Evolutionary conservation across 2,113 vertebrate species (phyloP).

Genomic region (Alligator sinensis): DNA sequence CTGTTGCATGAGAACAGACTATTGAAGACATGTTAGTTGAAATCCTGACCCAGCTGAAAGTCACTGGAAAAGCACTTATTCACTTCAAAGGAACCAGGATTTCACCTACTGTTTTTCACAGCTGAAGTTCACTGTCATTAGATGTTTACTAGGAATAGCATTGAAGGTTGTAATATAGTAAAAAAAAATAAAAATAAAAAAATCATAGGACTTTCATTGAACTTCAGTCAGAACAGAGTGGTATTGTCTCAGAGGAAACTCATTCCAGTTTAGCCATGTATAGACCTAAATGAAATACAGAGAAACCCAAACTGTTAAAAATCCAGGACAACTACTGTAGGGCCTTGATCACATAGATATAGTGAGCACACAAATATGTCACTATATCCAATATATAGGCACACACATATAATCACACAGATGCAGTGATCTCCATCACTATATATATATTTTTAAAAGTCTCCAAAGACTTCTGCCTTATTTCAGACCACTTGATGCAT

Average conservation of each 20-base stretch:
- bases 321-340: not conserved
- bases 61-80: conserved; percentile 63
- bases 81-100: conserved; percentile 61
- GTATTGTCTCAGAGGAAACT: not conserved
- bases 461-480: not conserved
- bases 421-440: not conserved
- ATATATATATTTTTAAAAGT: not conserved
- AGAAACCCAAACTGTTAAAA: not conserved
- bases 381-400: not conserved
- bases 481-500: conserved; percentile 21
- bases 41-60: conserved; percentile 58
- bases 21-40: conserved; percentile 20
- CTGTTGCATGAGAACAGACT: conserved; percentile 10
- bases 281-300: not conserved
- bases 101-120: conserved; percentile 70
- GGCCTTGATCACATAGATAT: not conserved
- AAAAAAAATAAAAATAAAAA: not conserved
- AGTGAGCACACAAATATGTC: not conserved
- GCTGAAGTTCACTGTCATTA: conserved; percentile 53
- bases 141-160: conserved; percentile 3
- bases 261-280: not conserved
- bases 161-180: not conserved
- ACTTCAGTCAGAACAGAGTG: not conserved
- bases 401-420: not conserved
- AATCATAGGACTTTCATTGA: conserved; percentile 2